Evolutionary conservation across 2,113 vertebrate genomes (phyloP).

Genomic region (Saiga tatarica): DNA sequence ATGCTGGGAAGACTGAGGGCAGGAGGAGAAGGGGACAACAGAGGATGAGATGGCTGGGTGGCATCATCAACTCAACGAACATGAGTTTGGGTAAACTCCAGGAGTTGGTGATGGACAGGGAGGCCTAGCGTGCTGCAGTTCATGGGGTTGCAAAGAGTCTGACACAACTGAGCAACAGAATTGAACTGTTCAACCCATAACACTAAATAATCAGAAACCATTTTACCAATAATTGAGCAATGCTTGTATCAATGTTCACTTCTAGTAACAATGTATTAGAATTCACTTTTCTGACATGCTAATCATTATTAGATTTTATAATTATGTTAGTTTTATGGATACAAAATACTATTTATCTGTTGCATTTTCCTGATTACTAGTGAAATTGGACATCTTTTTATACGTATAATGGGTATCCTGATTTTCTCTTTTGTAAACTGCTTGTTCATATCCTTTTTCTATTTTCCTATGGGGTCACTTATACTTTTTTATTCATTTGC

Average conservation of each 20-base stretch:
- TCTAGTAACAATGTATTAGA: not conserved
- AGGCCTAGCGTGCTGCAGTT: fast-evolving
- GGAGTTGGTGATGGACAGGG: not conserved
- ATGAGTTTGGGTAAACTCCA: not conserved
- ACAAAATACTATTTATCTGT: not conserved
- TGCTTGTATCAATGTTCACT: not conserved
- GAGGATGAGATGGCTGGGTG: not conserved
- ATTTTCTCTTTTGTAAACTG: not conserved
- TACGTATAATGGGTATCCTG: not conserved
- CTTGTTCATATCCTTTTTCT: not conserved
- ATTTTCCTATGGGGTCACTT: not conserved
- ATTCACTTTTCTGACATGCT: not conserved
- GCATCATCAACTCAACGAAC: not conserved
- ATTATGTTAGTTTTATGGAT: not conserved
- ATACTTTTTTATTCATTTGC: not conserved
- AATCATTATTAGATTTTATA: not conserved
- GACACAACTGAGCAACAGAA: not conserved
- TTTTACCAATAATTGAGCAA: not conserved
- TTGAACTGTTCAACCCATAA: not conserved
- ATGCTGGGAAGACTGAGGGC: not conserved
- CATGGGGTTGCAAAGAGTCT: not conserved
- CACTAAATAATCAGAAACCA: not conserved
- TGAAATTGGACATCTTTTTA: not conserved
- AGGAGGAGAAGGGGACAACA: not conserved
- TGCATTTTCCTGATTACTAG: not conserved